phyloP scores from a whole-genome alignment of 1,140 invertebrate species.

The Lethrus apterus region DNA sequence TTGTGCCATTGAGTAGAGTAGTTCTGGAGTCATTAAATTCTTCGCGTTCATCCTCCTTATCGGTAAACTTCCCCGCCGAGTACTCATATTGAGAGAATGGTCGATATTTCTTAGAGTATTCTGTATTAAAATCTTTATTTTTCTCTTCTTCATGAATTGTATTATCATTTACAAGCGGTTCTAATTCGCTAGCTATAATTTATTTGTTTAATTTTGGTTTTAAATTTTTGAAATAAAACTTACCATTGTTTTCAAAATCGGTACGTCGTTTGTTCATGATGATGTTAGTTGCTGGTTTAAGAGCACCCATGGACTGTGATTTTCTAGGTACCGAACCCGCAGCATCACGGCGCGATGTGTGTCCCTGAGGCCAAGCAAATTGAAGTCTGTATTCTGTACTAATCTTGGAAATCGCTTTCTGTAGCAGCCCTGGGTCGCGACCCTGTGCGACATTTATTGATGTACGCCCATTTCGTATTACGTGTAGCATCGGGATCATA shows the following conservation, averaged over 20 bases:
- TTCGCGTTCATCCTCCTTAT: background rate
- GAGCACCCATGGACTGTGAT: constrained; percentile 77
- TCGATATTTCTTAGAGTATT: constrained; percentile 74
- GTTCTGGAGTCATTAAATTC: background rate
- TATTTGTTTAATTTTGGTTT: too few species aligned
- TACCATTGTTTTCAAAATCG: constrained; percentile 40
- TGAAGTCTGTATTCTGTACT: constrained; percentile 82
- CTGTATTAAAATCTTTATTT: constrained; percentile 56
- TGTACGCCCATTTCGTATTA: background rate
- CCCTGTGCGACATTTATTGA: constrained; percentile 21
- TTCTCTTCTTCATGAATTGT: constrained; percentile 49
- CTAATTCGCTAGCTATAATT: constrained; percentile 59
- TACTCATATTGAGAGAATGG: constrained; percentile 75
- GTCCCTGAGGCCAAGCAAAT: constrained; percentile 78
- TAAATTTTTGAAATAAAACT: constrained; percentile 9
- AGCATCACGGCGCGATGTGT: constrained; percentile 42
- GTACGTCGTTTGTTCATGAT: constrained; percentile 59
- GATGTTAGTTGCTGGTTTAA: constrained; percentile 54
- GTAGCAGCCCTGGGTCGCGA: constrained; percentile 48
- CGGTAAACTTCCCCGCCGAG: constrained; percentile 63
- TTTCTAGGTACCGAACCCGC: constrained; percentile 58
- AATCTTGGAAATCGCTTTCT: constrained; percentile 63
- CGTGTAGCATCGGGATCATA: constrained; percentile 7
- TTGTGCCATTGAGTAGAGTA: constrained; percentile 14
- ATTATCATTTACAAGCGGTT: constrained; percentile 66